Evolutionary conservation across 2,888 invertebrate species (phyloP), one percentile per base, ranked within the genome.

Genomic region (Pristionchus mayeri): DNA sequence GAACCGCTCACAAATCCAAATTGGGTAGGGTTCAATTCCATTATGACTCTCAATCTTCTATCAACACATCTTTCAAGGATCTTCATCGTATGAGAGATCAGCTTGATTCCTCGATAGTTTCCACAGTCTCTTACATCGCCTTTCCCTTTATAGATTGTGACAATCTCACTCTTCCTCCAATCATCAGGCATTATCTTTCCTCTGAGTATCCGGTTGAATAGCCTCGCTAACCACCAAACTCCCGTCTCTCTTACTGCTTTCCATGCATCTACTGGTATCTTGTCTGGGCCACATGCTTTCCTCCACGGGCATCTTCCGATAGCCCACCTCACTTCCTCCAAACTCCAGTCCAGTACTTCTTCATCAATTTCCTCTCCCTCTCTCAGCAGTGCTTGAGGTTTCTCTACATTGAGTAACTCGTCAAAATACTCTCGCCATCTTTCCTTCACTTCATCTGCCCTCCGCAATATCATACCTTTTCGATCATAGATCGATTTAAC

Each of bases 341-440:
- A 57, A 57, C 57, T 57, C 57, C 57, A 57, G 57, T 57, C 57
- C 6, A 57, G 57, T 24, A 57, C 24, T 6, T n/a, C 24, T 57
- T 21, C 4, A 24, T 57, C 57, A 7, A 57, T 24, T 57, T n/a
- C 24, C 6, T 57, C 57, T n/a, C 57, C 57, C 6, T 57, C 57
- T 6, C 57, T 57, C 57, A 57, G 4, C 4, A 57, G 18, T 34
- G 67, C 21, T 18, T 67, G 67, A 3, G 30, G 3, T n/a, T 71
- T 71, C n/a, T 71, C 71, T 7, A 71, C 71, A 44, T 71, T 71
- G 7, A 71, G 21, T n/a, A 71, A 40, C 11, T 71, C 40, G 40
- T 71, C 71, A 21, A 71, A 71, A 16, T 71, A 71, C 11, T 71
- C 71, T 24, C 13, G 3, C 71, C 71, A 71, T 71, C 71, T 71